Percentiles rank a stretch among this genome's conserved stretches.
These are phyloP conservation scores for Acridotheres tristis DNA, from an alignment of 2,797 vertebrate genomes.

Conservation along the genomic window DNA sequence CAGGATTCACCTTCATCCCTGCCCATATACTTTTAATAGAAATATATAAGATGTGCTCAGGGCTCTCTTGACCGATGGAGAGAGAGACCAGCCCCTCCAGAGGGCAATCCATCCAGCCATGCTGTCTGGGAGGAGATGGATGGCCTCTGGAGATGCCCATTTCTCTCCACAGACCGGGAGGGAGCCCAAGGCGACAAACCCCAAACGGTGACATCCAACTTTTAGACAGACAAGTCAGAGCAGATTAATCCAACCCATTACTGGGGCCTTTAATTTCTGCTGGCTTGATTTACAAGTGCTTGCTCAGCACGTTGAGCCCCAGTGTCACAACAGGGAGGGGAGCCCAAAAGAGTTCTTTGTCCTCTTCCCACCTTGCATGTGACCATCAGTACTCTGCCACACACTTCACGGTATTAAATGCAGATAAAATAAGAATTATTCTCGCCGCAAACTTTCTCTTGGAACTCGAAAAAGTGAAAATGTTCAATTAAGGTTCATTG, in stretches of 20 bases:
- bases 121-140: constrained; percentile 13
- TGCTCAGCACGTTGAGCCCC: background rate
- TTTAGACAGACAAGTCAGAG: background rate
- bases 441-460: background rate
- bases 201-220: constrained; percentile 3
- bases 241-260: constrained; percentile 36
- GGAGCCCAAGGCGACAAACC: constrained; percentile 1
- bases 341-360: background rate
- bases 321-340: background rate
- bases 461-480: background rate
- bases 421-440: background rate
- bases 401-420: background rate
- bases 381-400: background rate
- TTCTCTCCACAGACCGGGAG: background rate
- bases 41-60: background rate
- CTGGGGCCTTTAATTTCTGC: background rate
- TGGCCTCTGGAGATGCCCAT: constrained; percentile 25
- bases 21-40: background rate
- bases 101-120: background rate
- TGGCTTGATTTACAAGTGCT: constrained; percentile 34
- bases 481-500: background rate
- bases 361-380: background rate
- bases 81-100: background rate
- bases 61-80: background rate
- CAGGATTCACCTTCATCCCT: background rate